A percentile compares a stretch with the other conserved stretches of the same genome.
Evolutionary conservation across 2,797 vertebrate genomes (phyloP).

Genomic region (Nothura maculosa): DNA sequence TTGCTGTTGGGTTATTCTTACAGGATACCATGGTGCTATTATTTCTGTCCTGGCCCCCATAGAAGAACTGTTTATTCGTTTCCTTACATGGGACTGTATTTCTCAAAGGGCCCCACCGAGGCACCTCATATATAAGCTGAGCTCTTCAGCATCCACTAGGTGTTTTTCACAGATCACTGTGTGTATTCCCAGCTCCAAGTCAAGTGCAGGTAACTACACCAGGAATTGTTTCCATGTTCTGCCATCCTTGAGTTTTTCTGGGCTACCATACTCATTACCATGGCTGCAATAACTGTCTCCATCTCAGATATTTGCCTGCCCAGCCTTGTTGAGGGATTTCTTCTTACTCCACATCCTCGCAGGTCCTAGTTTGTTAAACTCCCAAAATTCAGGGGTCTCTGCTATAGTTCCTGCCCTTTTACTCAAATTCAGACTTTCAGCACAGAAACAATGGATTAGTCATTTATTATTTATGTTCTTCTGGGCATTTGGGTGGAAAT

Average conservation of each 20-base stretch:
- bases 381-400: neutral
- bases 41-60: neutral
- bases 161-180: neutral
- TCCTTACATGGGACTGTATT: neutral
- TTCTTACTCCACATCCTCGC: neutral
- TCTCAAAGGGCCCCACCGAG: neutral
- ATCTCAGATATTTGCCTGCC: neutral
- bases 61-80: neutral
- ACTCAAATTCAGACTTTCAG: neutral
- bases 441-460: neutral
- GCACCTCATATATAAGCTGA: neutral
- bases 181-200: neutral
- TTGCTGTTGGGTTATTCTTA: rapidly evolving
- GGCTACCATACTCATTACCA: neutral
- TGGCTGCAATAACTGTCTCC: neutral
- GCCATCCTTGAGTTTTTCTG: rapidly evolving
- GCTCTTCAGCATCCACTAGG: neutral
- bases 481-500: conserved; percentile 36
- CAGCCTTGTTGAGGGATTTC: neutral
- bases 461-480: conserved; percentile 46
- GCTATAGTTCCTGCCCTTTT: neutral
- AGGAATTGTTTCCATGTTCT: neutral
- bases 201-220: neutral
- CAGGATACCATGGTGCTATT: neutral
- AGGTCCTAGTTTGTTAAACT: neutral